phyloP scores from a whole-genome alignment of 2,797 vertebrate species.

The Sebastolobus altivelis region DNA sequence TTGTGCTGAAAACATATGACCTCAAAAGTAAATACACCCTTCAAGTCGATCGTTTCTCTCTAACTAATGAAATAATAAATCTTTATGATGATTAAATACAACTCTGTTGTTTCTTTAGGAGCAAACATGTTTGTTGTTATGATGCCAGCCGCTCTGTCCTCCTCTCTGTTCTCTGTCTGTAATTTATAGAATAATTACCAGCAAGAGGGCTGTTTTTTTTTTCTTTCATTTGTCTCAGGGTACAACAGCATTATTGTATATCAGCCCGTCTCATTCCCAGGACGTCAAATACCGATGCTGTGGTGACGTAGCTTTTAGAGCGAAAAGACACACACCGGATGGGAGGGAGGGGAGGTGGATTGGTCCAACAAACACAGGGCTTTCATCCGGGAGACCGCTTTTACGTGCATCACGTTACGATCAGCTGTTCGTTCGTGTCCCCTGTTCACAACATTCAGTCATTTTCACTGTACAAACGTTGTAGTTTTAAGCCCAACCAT shows the following conservation, averaged over 20 bases:
- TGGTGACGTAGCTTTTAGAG: no score
- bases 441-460: no score
- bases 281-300: no score
- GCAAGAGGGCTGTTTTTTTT: neutral
- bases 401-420: no score
- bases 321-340: no score
- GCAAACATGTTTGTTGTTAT: neutral
- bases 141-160: neutral
- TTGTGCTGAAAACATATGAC: neutral
- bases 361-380: no score
- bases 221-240: neutral
- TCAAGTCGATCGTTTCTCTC: neutral
- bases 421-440: no score
- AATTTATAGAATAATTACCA: neutral
- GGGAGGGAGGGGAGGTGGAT: no score
- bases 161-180: neutral
- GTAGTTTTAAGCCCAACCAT: no score
- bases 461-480: no score
- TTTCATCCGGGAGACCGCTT: no score
- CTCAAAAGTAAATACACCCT: neutral
- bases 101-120: neutral
- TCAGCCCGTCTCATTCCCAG: no score
- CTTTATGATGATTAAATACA: neutral
- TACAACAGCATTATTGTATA: neutral
- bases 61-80: neutral